Conservation (phyloP, 53 echinoderm and acorn worm genomes). For the Zoroaster sp. region DNA sequence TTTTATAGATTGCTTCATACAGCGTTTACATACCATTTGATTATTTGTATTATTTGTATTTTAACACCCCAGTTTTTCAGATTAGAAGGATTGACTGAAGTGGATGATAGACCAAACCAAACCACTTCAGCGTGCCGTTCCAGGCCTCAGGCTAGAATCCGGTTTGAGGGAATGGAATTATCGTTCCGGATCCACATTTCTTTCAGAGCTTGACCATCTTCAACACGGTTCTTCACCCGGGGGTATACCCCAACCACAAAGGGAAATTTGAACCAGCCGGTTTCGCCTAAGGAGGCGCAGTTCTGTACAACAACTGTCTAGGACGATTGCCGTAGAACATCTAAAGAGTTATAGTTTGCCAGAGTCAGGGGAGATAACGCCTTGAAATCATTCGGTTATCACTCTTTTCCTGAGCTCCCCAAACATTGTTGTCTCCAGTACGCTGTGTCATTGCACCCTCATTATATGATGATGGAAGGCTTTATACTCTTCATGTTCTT, state of each 20-base stretch:
- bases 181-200: background rate
- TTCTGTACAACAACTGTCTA: background rate
- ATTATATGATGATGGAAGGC: background rate
- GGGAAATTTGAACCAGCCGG: conserved; percentile 2
- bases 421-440: background rate
- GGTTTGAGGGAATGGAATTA: background rate
- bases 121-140: background rate
- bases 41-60: too few species aligned
- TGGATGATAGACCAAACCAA: too few species aligned
- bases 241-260: background rate
- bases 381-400: background rate
- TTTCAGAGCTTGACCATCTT: background rate
- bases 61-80: too few species aligned
- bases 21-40: too few species aligned
- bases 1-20: too few species aligned
- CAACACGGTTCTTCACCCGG: background rate
- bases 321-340: background rate
- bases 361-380: background rate
- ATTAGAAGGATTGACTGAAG: too few species aligned
- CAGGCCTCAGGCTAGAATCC: background rate
- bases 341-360: background rate
- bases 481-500: background rate
- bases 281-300: background rate
- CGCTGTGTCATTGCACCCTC: background rate
- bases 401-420: background rate